Conservation (phyloP, 2,888 invertebrate genomes). For the Clepsis dumicolana region DNA sequence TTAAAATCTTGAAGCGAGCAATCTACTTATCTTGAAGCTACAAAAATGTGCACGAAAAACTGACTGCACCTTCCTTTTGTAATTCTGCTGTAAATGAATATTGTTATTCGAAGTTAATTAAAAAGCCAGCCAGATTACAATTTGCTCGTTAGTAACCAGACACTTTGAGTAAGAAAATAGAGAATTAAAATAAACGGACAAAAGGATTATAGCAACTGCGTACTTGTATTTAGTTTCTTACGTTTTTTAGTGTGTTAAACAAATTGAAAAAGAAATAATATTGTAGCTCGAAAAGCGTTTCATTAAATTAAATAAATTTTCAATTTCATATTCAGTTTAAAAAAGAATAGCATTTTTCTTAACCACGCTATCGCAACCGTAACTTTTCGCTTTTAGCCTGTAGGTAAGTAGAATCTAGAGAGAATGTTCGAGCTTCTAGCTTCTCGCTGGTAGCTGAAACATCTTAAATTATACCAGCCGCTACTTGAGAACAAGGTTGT, state of each 20-base stretch:
- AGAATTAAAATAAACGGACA: background rate
- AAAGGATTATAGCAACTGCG: background rate
- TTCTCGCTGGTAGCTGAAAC: too few species aligned
- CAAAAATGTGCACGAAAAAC: background rate
- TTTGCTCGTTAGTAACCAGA: slow-evolving; percentile 22
- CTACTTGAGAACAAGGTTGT: too few species aligned
- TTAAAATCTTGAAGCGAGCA: background rate
- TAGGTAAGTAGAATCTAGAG: too few species aligned
- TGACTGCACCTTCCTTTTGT: background rate
- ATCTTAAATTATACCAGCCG: too few species aligned
- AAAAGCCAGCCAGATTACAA: slow-evolving; percentile 5
- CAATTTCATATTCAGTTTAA: background rate
- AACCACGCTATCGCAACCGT: too few species aligned
- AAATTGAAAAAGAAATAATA: background rate
- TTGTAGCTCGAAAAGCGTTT: background rate
- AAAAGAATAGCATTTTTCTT: too few species aligned
- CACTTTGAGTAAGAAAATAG: slow-evolving; percentile 3
- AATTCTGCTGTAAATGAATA: background rate
- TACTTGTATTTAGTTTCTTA: background rate
- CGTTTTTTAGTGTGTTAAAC: background rate
- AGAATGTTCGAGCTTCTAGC: too few species aligned
- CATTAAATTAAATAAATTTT: background rate
- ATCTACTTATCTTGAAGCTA: background rate
- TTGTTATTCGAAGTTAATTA: slow-evolving; percentile 13
- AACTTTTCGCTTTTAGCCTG: too few species aligned